Conservation (phyloP, 2,888 invertebrate genomes). For the Eupithecia tripunctaria region DNA sequence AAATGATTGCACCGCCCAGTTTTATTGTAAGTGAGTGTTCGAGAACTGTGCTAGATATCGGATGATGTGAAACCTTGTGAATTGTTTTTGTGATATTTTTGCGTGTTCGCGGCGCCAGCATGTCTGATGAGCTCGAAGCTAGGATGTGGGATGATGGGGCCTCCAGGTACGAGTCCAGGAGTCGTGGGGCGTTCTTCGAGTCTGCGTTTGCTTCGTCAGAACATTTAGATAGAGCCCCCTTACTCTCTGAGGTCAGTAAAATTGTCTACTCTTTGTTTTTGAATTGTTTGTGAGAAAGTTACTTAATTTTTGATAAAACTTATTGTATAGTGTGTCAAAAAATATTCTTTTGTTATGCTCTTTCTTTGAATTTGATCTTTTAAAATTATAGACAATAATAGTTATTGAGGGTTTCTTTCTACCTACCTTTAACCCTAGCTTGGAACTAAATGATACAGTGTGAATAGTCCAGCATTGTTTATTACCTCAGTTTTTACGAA, state of each 20-base stretch:
- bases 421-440: not conserved
- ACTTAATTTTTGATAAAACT: not conserved
- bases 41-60: slow-evolving; percentile 18
- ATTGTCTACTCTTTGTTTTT: slow-evolving; percentile 3
- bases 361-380: not conserved
- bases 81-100: slow-evolving; percentile 41
- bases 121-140: slow-evolving; percentile 82
- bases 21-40: slow-evolving; percentile 14
- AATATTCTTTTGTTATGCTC: not conserved
- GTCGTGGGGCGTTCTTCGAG: slow-evolving; percentile 72
- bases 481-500: not conserved
- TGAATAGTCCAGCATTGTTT: not conserved
- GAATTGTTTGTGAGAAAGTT: not conserved
- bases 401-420: not conserved
- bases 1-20: slow-evolving; percentile 14
- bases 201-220: slow-evolving; percentile 78
- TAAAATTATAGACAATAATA: not conserved
- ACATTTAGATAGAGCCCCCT: slow-evolving; percentile 76
- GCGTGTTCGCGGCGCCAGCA: slow-evolving; percentile 70
- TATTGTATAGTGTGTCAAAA: not conserved
- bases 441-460: not conserved
- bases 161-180: slow-evolving; percentile 70
- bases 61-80: slow-evolving; percentile 44
- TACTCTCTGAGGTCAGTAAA: slow-evolving; percentile 74
- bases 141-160: slow-evolving; percentile 80